Evolutionary conservation across 2,888 invertebrate species (phyloP).

Genomic region (Chironomus tentans): DNA sequence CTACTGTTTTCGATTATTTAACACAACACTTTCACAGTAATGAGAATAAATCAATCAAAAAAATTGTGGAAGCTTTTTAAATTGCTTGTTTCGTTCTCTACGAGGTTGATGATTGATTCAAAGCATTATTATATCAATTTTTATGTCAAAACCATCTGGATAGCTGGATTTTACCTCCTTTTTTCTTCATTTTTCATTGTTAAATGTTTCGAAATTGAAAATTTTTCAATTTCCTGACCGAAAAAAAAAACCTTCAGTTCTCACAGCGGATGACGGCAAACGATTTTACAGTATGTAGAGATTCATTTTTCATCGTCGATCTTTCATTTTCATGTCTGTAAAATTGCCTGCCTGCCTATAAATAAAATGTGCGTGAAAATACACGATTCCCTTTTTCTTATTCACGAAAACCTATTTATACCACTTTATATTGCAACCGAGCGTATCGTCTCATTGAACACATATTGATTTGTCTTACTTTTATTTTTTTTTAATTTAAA

Average conservation of each 20-base stretch:
- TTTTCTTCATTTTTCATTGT: background rate
- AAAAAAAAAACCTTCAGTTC: background rate
- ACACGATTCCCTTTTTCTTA: background rate
- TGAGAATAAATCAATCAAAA: no score
- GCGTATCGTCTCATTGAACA: background rate
- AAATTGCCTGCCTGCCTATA: background rate
- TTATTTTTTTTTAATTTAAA: background rate
- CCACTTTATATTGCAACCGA: background rate
- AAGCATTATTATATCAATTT: no score
- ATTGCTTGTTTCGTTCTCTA: no score
- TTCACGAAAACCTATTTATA: background rate
- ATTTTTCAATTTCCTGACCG: slow-evolving; percentile 4
- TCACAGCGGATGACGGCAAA: background rate
- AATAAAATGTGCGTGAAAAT: background rate
- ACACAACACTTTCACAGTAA: no score
- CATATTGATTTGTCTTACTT: background rate
- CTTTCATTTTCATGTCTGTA: background rate
- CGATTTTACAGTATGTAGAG: background rate
- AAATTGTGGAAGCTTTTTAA: no score
- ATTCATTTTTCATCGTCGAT: background rate
- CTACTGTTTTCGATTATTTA: no score
- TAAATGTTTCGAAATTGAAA: background rate
- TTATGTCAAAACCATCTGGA: no score
- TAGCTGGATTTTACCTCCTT: no score
- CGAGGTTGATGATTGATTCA: no score